phyloP scores from a whole-genome alignment of 2,113 vertebrate genomes.

The Hippocampus comes region DNA sequence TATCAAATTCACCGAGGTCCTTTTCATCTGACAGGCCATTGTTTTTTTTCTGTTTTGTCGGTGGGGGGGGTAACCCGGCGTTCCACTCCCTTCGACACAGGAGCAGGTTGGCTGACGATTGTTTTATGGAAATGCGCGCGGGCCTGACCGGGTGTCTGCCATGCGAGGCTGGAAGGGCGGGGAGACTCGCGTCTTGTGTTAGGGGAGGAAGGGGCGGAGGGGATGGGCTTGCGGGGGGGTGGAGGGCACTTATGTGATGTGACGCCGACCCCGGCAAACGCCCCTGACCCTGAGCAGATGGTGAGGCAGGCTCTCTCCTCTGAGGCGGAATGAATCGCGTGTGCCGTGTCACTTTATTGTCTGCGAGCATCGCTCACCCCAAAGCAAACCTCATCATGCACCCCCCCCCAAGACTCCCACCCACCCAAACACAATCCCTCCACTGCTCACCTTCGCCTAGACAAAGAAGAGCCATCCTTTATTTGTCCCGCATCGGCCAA shows the following conservation, averaged over 20 bases:
- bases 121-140: constrained; percentile 78
- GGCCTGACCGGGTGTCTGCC: constrained; percentile 71
- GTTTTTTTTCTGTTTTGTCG: constrained; percentile 63
- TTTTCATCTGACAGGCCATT: constrained; percentile 78
- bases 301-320: constrained; percentile 78
- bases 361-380: constrained; percentile 37
- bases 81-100: constrained; percentile 54
- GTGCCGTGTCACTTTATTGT: constrained; percentile 85
- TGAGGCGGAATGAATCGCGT: constrained; percentile 87
- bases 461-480: not conserved
- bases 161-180: constrained; percentile 54
- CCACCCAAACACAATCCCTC: not conserved
- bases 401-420: not conserved
- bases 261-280: constrained; percentile 80
- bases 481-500: not conserved
- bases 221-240: not conserved
- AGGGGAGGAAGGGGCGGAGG: not conserved
- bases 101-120: constrained; percentile 80
- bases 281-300: constrained; percentile 84
- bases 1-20: constrained; percentile 72
- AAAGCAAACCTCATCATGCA: constrained; percentile 3
- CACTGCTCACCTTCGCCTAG: not conserved
- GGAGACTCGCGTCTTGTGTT: constrained; percentile 9
- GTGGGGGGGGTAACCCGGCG: constrained; percentile 25
- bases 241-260: constrained; percentile 37